A percentile compares a stretch with the other conserved stretches of the same genome.
Evolutionary conservation across 1,140 invertebrate genomes (phyloP).

Genomic region (Campoletis sonorensis): DNA sequence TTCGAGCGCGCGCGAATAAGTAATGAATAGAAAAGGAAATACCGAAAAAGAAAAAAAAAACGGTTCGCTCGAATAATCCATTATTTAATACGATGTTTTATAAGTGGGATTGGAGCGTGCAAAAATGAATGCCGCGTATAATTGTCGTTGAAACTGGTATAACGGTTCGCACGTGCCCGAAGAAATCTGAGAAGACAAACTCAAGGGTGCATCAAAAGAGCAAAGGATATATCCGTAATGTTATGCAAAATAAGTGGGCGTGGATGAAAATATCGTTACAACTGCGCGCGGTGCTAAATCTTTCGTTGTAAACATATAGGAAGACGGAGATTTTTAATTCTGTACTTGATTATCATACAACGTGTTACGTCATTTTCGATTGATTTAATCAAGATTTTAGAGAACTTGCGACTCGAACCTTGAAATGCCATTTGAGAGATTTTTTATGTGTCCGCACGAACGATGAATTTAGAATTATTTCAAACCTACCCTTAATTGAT

Average conservation of each 20-base stretch:
- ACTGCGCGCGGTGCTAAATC: constrained; percentile 30
- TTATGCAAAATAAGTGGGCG: constrained; percentile 55
- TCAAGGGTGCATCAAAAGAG: background rate
- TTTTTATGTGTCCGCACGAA: too few species aligned
- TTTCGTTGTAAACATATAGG: background rate
- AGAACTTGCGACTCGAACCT: too few species aligned
- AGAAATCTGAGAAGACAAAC: constrained; percentile 7
- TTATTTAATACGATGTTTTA: background rate
- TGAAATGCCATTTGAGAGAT: too few species aligned
- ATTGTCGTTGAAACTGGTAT: constrained; percentile 36
- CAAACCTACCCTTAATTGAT: too few species aligned
- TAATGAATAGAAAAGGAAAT: background rate
- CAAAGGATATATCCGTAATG: background rate
- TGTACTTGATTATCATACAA: background rate
- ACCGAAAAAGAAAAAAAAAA: background rate
- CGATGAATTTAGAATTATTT: too few species aligned
- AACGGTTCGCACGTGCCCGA: constrained; percentile 41
- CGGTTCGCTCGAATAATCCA: background rate
- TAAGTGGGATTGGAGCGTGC: background rate
- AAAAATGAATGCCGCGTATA: background rate
- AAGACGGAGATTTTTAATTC: background rate
- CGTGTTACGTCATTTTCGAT: too few species aligned
- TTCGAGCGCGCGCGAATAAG: background rate
- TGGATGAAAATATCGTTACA: constrained; percentile 59
- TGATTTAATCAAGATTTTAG: too few species aligned